Evolutionary conservation across 2,797 vertebrate genomes (phyloP), one percentile per base, ranked within the genome.

Genomic region (Pachyuromys duprasi): DNA sequence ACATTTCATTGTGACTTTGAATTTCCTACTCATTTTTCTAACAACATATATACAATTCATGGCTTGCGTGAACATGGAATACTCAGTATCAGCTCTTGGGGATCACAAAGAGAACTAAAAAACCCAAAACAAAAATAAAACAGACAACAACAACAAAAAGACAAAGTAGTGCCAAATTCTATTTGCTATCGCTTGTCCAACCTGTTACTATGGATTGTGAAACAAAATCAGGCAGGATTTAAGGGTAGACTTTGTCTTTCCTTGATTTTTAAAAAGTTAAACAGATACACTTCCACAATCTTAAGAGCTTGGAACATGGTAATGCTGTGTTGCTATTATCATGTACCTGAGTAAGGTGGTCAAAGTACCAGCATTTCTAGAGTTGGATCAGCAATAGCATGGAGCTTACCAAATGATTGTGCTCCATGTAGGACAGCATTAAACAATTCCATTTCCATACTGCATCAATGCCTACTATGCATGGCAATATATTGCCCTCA

Each of bases 1-100:
- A 28, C 22, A 33, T 3, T 36, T 12, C 79, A 15, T 55, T 45
- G n/a, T 55, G 12, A 49, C 22, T 88, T 42, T 78, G 5, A 63
- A 74, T 36, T 90, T 89, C 78, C 81, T 92, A 42, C 31, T 89
- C 33, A 7, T 39, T 33, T 2, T 89, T 89, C 28, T 42, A 83
- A 31, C 18, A 89, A 67, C 33, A 39, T 72, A 33, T 18, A 82
- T 36, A 13, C 55, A n/a, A 81, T 78, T 69, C 69, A 18, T n/a
- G 13, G 17, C 9, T 83, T 79, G 72, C 83, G 42, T 42, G 31
- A 31, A 76, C 79, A 88, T 74, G 67, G 92, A 60, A 90, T 36
- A 2, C 9, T 39, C 28, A 28, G 49, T 62, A 28, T 76, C 70
- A 5, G 75, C 2, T 3, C 33, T 53, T 83, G 17, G 39, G 28